Evolutionary conservation across 2,797 vertebrate species (phyloP), one percentile per base, ranked within the genome.

Genomic region (Sparus aurata): DNA sequence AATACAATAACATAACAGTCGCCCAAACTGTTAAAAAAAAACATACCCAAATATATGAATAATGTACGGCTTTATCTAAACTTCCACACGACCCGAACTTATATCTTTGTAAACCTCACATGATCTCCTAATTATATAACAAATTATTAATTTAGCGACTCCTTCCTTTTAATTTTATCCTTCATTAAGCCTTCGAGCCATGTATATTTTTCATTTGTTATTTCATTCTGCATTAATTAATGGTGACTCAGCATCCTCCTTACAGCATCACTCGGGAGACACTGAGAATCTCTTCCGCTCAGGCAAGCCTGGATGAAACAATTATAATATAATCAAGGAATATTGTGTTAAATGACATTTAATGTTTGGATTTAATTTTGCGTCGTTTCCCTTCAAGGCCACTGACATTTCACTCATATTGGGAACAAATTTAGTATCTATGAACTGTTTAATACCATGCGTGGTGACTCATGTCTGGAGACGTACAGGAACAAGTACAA

Each of bases 121-220:
- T 58, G 13, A 76, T 60, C 61, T 38, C 22, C 23, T 47, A 79
- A 58, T 81, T 82, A 80, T 69, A 50, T 30, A 75, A 78, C 45
- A 47, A 47, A 75, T 83, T 6, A 74, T 58, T 82, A 68, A 84
- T 80, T 74, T 71, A 78, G 73, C 72, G 75, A 43, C 54, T 53
- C 53, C 50, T 66, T 38, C 41, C 47, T 70, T 41, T 52, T 54
- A 55, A 58, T 86, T 60, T 50, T 53, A 53, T 58, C 62, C 75
- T 55, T 46, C 71, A 65, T 68, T 73, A 52, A 81, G 69, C 65
- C 72, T 79, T 53, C 55, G 9, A 62, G 69, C 73, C 50, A 17
- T 61, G 67, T 80, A 27, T 64, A 70, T 65, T 64, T 75, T 80
- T 55, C 53, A 75, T 67, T 70, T 69, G 9, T 58, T 59, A 53